These are phyloP conservation scores for Matsumyia berberina DNA, from an alignment of 2,888 invertebrate species.

Conservation along the genomic window DNA sequence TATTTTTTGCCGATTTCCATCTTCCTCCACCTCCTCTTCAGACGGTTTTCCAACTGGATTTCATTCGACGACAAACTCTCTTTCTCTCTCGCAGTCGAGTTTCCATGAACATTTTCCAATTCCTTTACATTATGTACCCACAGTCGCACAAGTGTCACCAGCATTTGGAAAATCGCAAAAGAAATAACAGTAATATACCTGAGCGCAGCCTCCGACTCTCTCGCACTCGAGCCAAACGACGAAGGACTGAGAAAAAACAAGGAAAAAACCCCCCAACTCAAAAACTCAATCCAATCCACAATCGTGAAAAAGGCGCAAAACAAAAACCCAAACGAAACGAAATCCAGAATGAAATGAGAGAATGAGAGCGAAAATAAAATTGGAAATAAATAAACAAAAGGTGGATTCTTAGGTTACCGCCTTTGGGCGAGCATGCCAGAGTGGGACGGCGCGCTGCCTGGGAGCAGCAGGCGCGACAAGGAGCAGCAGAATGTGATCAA, in stretches of 20 bases:
- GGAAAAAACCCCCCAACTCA: slow-evolving; percentile 48
- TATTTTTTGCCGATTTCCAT: slow-evolving; percentile 45
- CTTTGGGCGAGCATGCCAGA: slow-evolving; percentile 73
- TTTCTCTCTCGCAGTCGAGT: slow-evolving; percentile 33
- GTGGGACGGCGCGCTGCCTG: slow-evolving; percentile 24
- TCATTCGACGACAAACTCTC: slow-evolving; percentile 39
- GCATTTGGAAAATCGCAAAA: slow-evolving; percentile 65
- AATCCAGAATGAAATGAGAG: slow-evolving; percentile 72
- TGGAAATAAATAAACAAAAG: slow-evolving; percentile 76
- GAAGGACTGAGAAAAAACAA: slow-evolving; percentile 21
- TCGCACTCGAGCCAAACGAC: slow-evolving; percentile 45
- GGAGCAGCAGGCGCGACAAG: slow-evolving; percentile 6
- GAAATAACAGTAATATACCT: slow-evolving; percentile 76
- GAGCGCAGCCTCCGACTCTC: slow-evolving; percentile 69
- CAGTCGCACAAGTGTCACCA: slow-evolving; percentile 76
- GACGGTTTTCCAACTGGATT: no score
- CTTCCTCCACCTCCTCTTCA: slow-evolving; percentile 22
- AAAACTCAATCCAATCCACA: slow-evolving; percentile 75
- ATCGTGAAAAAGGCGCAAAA: slow-evolving; percentile 38
- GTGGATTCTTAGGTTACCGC: slow-evolving; percentile 76
- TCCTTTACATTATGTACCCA: slow-evolving; percentile 75
- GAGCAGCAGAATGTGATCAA: slow-evolving; percentile 49
- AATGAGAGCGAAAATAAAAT: slow-evolving; percentile 76
- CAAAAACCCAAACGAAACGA: slow-evolving; percentile 53
- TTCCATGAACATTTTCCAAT: slow-evolving; percentile 50